Conservation (phyloP, 2,888 invertebrate species). For the Idaea straminata region DNA sequence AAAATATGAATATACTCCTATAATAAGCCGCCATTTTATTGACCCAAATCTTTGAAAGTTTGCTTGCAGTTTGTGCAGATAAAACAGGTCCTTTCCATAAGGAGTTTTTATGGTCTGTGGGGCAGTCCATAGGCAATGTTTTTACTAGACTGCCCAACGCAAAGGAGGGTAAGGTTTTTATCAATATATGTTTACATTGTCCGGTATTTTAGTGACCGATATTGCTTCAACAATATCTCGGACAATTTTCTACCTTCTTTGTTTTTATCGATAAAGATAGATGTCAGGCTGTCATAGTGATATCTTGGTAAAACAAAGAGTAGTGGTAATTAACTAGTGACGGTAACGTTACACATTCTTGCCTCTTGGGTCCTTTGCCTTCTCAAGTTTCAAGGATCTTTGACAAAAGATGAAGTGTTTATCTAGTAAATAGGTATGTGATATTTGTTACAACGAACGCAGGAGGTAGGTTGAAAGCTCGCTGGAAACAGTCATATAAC, state of each 20-base stretch:
- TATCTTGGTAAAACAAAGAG: slow-evolving; percentile 20
- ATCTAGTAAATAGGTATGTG: slow-evolving; percentile 23
- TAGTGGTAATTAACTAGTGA: slow-evolving; percentile 5
- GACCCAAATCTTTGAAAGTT: too few species aligned
- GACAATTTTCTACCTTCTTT: slow-evolving; percentile 31
- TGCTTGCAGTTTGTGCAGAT: too few species aligned
- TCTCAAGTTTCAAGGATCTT: not conserved
- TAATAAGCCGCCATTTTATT: too few species aligned
- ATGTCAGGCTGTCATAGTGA: slow-evolving; percentile 16
- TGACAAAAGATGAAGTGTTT: not conserved
- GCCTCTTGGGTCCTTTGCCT: slow-evolving; percentile 3
- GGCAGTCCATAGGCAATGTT: slow-evolving; percentile 52
- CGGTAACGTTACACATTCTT: slow-evolving; percentile 8
- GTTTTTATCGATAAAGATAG: slow-evolving; percentile 20
- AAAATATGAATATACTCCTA: too few species aligned
- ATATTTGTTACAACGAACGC: too few species aligned
- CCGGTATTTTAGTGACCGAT: slow-evolving; percentile 28
- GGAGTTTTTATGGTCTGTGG: not conserved
- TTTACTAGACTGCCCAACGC: slow-evolving; percentile 38
- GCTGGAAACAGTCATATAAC: too few species aligned
- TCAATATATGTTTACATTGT: not conserved
- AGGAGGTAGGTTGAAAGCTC: too few species aligned
- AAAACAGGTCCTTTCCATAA: not conserved
- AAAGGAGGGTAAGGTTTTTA: too few species aligned
- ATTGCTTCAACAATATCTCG: slow-evolving; percentile 39